Conservation (phyloP, 2,888 invertebrate genomes). For the Stenotaenia linearis region DNA sequence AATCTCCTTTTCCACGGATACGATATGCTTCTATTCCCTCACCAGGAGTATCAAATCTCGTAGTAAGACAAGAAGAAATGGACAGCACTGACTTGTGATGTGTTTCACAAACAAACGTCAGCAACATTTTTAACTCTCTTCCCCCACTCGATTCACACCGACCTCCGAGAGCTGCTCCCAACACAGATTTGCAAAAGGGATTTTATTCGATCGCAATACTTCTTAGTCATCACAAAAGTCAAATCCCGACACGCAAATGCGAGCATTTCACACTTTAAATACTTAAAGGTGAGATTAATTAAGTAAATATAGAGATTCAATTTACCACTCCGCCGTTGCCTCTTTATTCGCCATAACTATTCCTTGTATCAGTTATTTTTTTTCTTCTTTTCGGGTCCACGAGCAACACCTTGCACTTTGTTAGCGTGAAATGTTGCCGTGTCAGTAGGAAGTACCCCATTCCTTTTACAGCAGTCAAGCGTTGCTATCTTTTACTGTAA, state of each 20-base stretch:
- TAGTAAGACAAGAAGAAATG: conserved; percentile 3
- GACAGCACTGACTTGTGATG: conserved; percentile 20
- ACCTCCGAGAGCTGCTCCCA: not conserved
- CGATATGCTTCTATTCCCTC: not conserved
- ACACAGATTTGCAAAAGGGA: not conserved
- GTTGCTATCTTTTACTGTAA: not conserved
- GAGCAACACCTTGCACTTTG: not conserved
- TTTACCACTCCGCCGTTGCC: no score
- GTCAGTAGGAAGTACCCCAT: not conserved
- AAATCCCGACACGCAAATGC: not conserved
- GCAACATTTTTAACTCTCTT: not conserved
- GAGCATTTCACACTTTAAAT: not conserved
- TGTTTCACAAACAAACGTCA: conserved; percentile 21
- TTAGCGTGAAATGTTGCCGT: not conserved
- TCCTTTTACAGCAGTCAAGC: not conserved
- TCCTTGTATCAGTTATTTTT: not conserved
- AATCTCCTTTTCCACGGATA: conserved; percentile 13
- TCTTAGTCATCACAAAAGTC: conserved; percentile 2
- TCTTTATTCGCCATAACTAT: no score
- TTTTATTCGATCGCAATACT: not conserved
- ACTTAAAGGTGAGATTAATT: no score
- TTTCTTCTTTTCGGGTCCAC: not conserved
- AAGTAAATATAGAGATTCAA: no score
- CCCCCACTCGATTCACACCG: not conserved
- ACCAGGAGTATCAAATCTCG: conserved; percentile 14